Evolutionary conservation across 2,797 vertebrate genomes (phyloP).

Genomic region (Amazona finschi): DNA sequence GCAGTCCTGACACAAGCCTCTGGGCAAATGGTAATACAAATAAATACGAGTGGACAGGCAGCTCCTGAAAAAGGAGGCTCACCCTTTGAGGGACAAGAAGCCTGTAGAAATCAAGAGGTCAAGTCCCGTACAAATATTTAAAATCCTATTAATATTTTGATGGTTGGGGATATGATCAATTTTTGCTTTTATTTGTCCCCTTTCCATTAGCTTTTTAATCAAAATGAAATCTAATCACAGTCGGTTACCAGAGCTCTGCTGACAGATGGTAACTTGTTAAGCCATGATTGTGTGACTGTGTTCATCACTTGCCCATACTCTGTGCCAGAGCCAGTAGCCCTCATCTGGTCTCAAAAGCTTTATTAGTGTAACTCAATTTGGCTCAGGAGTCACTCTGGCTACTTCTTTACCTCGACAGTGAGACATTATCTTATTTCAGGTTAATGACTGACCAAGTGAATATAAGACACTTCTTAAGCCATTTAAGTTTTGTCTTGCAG

Average conservation of each 20-base stretch:
- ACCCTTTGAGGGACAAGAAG: neutral
- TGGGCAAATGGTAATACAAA: neutral
- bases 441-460: slow-evolving; percentile 36
- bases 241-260: neutral
- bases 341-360: slow-evolving; percentile 12
- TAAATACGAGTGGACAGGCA: neutral
- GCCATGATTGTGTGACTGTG: neutral
- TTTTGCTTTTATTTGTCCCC: neutral
- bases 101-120: neutral
- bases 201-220: slow-evolving; percentile 36
- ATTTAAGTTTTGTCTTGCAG: slow-evolving; percentile 18
- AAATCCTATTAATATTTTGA: neutral
- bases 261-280: slow-evolving; percentile 35
- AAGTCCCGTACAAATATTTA: neutral
- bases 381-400: neutral
- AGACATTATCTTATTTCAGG: neutral
- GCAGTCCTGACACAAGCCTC: neutral
- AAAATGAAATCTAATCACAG: slow-evolving; percentile 29
- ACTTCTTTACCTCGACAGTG: neutral
- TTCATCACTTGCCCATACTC: neutral
- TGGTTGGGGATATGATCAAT: neutral
- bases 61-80: neutral
- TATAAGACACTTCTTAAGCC: neutral
- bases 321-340: neutral
- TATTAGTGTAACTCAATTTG: slow-evolving; percentile 27